Evolutionary conservation across 2,888 invertebrate species (phyloP).

Genomic region (Abrostola tripartita): DNA sequence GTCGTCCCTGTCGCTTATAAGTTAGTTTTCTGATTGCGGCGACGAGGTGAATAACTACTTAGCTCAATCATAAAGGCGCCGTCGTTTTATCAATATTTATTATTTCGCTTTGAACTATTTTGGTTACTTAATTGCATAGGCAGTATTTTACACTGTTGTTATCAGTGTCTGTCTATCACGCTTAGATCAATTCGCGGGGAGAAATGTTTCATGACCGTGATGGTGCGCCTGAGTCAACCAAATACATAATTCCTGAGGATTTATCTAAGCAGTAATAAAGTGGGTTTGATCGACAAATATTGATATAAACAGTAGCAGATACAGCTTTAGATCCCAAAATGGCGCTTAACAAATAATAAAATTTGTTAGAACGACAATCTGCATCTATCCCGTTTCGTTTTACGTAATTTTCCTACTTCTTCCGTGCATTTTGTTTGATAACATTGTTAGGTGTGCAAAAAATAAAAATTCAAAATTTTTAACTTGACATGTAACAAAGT

Average conservation of each 20-base stretch:
- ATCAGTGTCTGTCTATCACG: slow-evolving; percentile 7
- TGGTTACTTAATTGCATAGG: not conserved
- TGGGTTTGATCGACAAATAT: slow-evolving; percentile 15
- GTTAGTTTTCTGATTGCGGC: not conserved
- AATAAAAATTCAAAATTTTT: slow-evolving; percentile 20
- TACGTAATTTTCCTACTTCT: slow-evolving; percentile 17
- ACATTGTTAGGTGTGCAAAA: slow-evolving; percentile 35
- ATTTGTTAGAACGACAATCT: slow-evolving; percentile 15
- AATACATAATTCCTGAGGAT: slow-evolving; percentile 20
- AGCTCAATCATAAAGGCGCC: not conserved
- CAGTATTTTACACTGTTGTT: not conserved
- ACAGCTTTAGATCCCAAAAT: slow-evolving; percentile 4
- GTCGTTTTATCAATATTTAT: slow-evolving; percentile 16
- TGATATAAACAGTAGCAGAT: slow-evolving; percentile 2
- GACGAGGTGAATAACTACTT: not conserved
- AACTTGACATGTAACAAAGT: slow-evolving; percentile 20
- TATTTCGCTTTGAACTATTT: slow-evolving; percentile 12
- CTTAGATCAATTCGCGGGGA: slow-evolving; percentile 10
- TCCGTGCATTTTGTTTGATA: slow-evolving; percentile 29
- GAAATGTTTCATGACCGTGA: slow-evolving; percentile 16
- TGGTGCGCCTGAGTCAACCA: slow-evolving; percentile 4
- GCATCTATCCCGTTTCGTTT: not conserved
- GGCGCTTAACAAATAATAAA: not conserved
- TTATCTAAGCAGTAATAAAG: slow-evolving; percentile 15
- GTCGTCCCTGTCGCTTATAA: not conserved